Conservation (phyloP, 1,140 invertebrate genomes). For the Nixonia krombeini region DNA sequence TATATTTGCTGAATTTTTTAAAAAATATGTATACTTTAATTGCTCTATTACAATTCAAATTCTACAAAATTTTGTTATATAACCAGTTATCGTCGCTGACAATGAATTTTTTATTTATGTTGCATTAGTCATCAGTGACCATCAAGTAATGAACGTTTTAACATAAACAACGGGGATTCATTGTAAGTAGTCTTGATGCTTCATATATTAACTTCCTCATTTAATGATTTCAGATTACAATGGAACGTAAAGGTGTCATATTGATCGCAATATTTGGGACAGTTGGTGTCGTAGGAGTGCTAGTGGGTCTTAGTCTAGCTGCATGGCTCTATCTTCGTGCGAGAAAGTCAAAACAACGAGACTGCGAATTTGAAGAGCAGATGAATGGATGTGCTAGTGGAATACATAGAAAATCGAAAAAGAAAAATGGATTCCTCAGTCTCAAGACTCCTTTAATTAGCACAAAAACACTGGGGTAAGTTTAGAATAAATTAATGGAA, state of each 20-base stretch:
- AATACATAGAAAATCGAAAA: slow-evolving; percentile 43
- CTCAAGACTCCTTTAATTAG: slow-evolving; percentile 84
- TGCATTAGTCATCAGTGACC: too few species aligned
- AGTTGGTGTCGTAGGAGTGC: slow-evolving; percentile 64
- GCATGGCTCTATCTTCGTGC: slow-evolving; percentile 68
- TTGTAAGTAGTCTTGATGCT: too few species aligned
- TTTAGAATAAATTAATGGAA: slow-evolving; percentile 12
- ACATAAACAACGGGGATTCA: too few species aligned
- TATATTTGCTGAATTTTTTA: too few species aligned
- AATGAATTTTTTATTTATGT: too few species aligned
- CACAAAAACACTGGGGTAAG: slow-evolving; percentile 77
- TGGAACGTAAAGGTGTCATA: slow-evolving; percentile 72
- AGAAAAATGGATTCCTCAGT: slow-evolving; percentile 80
- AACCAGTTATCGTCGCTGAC: too few species aligned
- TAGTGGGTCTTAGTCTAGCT: slow-evolving; percentile 67
- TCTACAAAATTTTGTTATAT: too few species aligned
- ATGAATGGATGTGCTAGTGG: slow-evolving; percentile 46
- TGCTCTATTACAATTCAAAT: too few species aligned
- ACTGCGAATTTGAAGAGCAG: slow-evolving; percentile 60
- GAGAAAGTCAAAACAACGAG: slow-evolving; percentile 63
- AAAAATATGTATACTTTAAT: too few species aligned
- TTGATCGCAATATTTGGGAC: slow-evolving; percentile 71
- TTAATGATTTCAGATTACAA: slow-evolving; percentile 62
- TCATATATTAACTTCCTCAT: too few species aligned
- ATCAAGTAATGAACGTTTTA: too few species aligned